phyloP scores from a whole-genome alignment of 2,113 vertebrate species.

The Gila orcuttii region DNA sequence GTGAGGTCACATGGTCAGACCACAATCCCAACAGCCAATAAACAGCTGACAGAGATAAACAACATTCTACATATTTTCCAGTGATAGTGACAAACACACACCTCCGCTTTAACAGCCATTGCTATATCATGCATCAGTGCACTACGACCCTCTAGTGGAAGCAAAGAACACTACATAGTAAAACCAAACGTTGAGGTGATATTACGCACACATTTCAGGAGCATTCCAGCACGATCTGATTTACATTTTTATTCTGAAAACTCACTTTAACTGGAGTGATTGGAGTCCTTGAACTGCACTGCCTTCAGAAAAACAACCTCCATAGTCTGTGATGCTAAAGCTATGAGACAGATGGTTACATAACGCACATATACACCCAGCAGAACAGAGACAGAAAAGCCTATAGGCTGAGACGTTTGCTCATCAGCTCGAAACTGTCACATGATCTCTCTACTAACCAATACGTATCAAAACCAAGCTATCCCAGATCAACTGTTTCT shows the following conservation, averaged over 20 bases:
- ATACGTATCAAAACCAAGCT: background rate
- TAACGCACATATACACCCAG: conserved; percentile 27
- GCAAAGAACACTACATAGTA: conserved; percentile 43
- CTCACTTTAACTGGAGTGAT: background rate
- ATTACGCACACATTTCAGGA: background rate
- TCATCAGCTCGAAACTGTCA: background rate
- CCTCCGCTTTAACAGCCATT: background rate
- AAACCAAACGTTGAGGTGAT: background rate
- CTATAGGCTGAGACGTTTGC: background rate
- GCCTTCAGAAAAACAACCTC: background rate
- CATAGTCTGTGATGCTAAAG: conserved; percentile 32
- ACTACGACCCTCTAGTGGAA: conserved; percentile 63
- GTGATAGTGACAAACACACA: conserved; percentile 2
- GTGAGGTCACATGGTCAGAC: conserved; percentile 23
- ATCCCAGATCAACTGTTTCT: background rate
- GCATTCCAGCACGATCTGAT: background rate
- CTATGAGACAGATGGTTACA: conserved; percentile 47
- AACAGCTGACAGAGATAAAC: conserved; percentile 28
- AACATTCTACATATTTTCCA: conserved; percentile 18
- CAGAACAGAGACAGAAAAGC: conserved; percentile 1
- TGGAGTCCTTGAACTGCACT: background rate
- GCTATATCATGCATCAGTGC: conserved; percentile 1
- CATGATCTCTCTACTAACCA: background rate
- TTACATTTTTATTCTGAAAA: background rate
- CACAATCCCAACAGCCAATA: conserved; percentile 37